Evolutionary conservation across 2,797 vertebrate species (phyloP).

Genomic region (Enoplosus armatus): DNA sequence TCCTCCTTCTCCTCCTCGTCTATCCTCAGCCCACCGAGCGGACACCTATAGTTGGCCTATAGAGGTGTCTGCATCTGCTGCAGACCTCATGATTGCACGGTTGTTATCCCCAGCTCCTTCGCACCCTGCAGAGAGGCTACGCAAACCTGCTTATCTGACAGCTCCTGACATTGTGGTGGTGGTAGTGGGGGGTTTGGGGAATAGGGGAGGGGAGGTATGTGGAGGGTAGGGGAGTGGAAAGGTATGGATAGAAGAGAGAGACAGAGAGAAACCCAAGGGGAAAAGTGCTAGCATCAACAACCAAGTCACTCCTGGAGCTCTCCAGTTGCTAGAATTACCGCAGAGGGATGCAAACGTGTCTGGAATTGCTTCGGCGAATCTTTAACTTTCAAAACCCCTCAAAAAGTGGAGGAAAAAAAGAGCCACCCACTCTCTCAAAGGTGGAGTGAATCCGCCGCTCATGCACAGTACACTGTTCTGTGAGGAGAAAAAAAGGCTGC

Average conservation of each 20-base stretch:
- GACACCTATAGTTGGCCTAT: constrained; percentile 64
- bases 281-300: constrained; percentile 84
- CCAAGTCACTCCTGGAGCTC: constrained; percentile 82
- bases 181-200: constrained; percentile 53
- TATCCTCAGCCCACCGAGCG: constrained; percentile 35
- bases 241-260: constrained; percentile 72
- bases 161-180: constrained; percentile 82
- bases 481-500: constrained; percentile 33
- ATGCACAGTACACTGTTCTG: constrained; percentile 27
- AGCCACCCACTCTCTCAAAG: constrained; percentile 66
- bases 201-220: constrained; percentile 31
- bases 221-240: constrained; percentile 26
- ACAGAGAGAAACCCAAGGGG: constrained; percentile 76
- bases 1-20: constrained; percentile 40
- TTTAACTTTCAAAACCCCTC: constrained; percentile 80
- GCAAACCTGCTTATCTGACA: constrained; percentile 85
- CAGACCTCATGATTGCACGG: constrained; percentile 78
- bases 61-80: constrained; percentile 63
- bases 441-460: constrained; percentile 54
- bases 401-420: constrained; percentile 66
- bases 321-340: constrained; percentile 79
- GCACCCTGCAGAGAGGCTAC: constrained; percentile 76
- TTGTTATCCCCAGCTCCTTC: constrained; percentile 77
- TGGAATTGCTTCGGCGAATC: constrained; percentile 78
- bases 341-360: constrained; percentile 80